phyloP scores from a whole-genome alignment of 2,797 vertebrate genomes.

The Pseudochirops cupreus region DNA sequence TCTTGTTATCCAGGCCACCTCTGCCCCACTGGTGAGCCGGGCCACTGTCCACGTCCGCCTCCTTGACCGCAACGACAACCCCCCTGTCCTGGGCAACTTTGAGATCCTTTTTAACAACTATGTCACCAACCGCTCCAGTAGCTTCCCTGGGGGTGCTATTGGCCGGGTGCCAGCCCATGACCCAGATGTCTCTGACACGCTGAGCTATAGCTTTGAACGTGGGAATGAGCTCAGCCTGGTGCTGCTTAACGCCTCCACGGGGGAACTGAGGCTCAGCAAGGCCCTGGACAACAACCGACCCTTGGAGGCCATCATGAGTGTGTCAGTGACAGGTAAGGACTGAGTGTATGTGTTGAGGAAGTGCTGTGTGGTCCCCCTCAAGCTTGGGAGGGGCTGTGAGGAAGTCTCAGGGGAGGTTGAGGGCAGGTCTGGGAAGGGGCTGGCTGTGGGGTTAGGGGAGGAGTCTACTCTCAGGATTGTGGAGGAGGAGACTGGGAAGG shows the following conservation, averaged over 20 bases:
- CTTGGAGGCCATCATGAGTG: constrained; percentile 95
- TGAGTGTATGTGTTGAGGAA: background rate
- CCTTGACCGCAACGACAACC: constrained; percentile 94
- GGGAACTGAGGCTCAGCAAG: constrained; percentile 93
- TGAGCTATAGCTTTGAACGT: constrained; percentile 92
- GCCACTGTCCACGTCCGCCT: constrained; percentile 95
- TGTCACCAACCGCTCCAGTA: constrained; percentile 93
- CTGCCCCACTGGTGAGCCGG: constrained; percentile 95
- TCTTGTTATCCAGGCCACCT: constrained; percentile 97
- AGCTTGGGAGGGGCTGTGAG: background rate
- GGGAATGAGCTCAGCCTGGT: constrained; percentile 96
- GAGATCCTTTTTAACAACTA: constrained; percentile 99
- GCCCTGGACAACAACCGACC: constrained; percentile 97
- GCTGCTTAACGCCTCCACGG: constrained; percentile 93
- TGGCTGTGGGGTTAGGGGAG: background rate
- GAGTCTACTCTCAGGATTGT: background rate
- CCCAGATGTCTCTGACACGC: constrained; percentile 93
- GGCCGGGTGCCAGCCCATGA: constrained; percentile 94
- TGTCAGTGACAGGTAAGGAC: constrained; percentile 94
- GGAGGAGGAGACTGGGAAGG: background rate
- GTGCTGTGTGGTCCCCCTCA: background rate
- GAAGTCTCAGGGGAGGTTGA: background rate
- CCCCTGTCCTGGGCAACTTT: constrained; percentile 94
- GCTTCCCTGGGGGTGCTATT: constrained; percentile 94
- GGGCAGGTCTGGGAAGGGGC: background rate